Evolutionary conservation across 1,140 invertebrate genomes (phyloP).

Genomic region (Mactra quadrangularis): DNA sequence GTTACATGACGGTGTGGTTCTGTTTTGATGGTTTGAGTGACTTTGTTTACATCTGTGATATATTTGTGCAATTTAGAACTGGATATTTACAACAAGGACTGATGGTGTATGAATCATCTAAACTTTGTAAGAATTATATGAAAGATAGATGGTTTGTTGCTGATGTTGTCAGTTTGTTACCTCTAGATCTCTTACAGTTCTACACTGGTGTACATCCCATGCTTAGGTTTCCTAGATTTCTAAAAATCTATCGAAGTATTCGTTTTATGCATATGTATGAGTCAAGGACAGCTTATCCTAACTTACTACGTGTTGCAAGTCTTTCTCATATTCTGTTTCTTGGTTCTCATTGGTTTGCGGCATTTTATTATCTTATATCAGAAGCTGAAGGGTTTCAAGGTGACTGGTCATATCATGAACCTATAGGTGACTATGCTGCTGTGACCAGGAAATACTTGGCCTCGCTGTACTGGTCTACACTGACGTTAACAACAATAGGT

Average conservation of each 20-base stretch:
- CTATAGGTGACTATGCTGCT: constrained; percentile 89
- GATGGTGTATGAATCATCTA: constrained; percentile 96
- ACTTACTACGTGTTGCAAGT: constrained; percentile 97
- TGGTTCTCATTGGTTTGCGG: constrained; percentile 98
- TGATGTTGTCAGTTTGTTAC: constrained; percentile 92
- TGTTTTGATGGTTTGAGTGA: constrained; percentile 93
- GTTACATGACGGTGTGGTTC: constrained; percentile 89
- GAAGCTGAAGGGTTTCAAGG: constrained; percentile 95
- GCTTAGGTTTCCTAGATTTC: constrained; percentile 85
- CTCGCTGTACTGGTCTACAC: constrained; percentile 97
- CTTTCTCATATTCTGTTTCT: constrained; percentile 97
- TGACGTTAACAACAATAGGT: constrained; percentile 96
- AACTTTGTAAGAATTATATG: constrained; percentile 94
- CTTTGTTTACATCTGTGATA: constrained; percentile 93
- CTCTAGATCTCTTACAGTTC: constrained; percentile 92
- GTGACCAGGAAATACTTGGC: constrained; percentile 96
- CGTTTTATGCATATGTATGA: constrained; percentile 98
- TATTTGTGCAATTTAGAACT: constrained; percentile 95
- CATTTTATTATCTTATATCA: constrained; percentile 97
- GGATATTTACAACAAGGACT: constrained; percentile 98
- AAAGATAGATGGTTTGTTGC: constrained; percentile 93
- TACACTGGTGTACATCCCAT: constrained; percentile 80
- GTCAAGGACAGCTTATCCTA: constrained; percentile 96
- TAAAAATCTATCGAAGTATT: constrained; percentile 94
- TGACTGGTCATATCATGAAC: constrained; percentile 95